phyloP scores from a whole-genome alignment of 2,888 invertebrate genomes.

The Lomographa bimaculata region DNA sequence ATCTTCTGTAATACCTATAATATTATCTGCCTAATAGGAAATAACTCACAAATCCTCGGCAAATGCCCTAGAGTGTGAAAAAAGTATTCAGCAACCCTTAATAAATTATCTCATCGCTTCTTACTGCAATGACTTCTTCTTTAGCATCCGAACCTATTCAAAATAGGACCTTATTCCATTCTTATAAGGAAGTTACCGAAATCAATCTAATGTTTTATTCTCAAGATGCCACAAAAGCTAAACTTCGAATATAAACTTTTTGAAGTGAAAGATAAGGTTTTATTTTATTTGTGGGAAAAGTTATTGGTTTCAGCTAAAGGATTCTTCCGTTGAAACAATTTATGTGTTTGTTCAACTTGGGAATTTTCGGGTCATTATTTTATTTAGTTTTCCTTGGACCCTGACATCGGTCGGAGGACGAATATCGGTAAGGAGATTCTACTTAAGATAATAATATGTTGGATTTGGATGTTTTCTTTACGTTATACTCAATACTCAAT shows the following conservation, averaged over 20 bases:
- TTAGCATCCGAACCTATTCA: slow-evolving; percentile 8
- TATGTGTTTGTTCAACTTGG: slow-evolving; percentile 68
- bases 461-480: too few species aligned
- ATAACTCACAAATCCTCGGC: too few species aligned
- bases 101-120: slow-evolving; percentile 64
- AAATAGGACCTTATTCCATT: slow-evolving; percentile 34
- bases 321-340: slow-evolving; percentile 64
- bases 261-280: slow-evolving; percentile 31
- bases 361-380: slow-evolving; percentile 66
- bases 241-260: slow-evolving; percentile 29
- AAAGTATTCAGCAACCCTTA: slow-evolving; percentile 55
- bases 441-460: too few species aligned
- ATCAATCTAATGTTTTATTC: slow-evolving; percentile 23
- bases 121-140: slow-evolving; percentile 48
- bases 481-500: too few species aligned
- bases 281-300: slow-evolving; percentile 34
- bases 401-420: slow-evolving; percentile 1
- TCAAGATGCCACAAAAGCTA: slow-evolving; percentile 13
- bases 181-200: slow-evolving; percentile 28
- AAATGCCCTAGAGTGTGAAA: slow-evolving; percentile 56
- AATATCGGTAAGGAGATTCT: slow-evolving; percentile 2
- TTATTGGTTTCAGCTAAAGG: slow-evolving; percentile 53
- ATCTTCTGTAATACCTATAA: too few species aligned
- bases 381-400: slow-evolving; percentile 46
- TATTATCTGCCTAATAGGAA: too few species aligned